Conservation (phyloP, 2,113 vertebrate genomes). For the Apodemus speciosus region DNA sequence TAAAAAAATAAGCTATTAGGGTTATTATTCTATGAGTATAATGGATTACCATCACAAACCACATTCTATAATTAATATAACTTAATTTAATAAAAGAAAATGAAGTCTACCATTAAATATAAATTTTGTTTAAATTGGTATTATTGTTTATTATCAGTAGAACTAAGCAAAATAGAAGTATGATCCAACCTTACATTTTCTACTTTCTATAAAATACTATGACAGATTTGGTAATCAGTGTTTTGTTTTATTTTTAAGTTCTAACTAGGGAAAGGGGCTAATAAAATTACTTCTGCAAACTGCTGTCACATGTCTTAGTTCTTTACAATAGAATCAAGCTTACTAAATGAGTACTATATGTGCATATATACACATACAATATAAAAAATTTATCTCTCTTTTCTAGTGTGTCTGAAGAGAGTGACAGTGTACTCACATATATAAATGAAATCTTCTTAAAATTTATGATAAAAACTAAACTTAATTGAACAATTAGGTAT, state of each 20-base stretch:
- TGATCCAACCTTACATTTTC: not conserved
- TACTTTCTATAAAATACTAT: slow-evolving; percentile 21
- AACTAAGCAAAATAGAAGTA: slow-evolving; percentile 53
- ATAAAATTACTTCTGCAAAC: slow-evolving; percentile 68
- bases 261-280: slow-evolving; percentile 72
- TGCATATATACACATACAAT: not conserved
- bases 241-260: slow-evolving; percentile 72
- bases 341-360: not conserved
- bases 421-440: too few relatives aligned
- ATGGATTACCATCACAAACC: slow-evolving; percentile 39
- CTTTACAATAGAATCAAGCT: slow-evolving; percentile 23
- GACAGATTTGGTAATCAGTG: slow-evolving; percentile 67
- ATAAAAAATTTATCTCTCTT: not conserved
- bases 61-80: slow-evolving; percentile 53
- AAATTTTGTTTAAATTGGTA: slow-evolving; percentile 47
- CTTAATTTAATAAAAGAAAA: not conserved
- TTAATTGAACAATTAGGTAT: not conserved
- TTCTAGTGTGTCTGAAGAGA: too few relatives aligned
- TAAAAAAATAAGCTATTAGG: not conserved
- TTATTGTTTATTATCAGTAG: slow-evolving; percentile 65
- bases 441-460: not conserved
- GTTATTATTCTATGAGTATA: not conserved
- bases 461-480: slow-evolving; percentile 25
- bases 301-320: slow-evolving; percentile 50
- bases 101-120: slow-evolving; percentile 60